phyloP scores from a whole-genome alignment of 2,797 vertebrate species.

The Thunnus albacares region DNA sequence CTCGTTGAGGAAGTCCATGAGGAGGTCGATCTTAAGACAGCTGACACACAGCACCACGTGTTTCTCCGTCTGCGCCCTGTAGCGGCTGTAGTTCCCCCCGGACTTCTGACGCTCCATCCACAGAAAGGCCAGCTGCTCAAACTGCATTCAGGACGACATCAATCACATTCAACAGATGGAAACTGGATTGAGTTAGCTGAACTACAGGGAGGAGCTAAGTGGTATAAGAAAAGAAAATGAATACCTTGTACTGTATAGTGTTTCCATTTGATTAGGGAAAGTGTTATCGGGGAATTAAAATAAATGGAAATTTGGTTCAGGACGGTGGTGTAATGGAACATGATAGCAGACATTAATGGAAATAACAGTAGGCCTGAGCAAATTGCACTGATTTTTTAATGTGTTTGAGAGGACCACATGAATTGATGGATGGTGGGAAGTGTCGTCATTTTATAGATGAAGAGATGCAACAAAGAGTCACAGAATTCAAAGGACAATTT shows the following conservation, averaged over 20 bases:
- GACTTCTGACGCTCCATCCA: constrained; percentile 92
- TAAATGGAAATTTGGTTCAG: constrained; percentile 47
- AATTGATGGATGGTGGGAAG: background rate
- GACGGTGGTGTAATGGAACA: constrained; percentile 32
- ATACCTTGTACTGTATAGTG: constrained; percentile 40
- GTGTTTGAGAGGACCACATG: background rate
- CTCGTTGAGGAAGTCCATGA: constrained; percentile 92
- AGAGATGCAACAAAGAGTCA: background rate
- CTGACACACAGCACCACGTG: constrained; percentile 91
- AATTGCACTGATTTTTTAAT: constrained; percentile 1
- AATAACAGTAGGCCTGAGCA: constrained; percentile 6
- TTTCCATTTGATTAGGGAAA: constrained; percentile 68
- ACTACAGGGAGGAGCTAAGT: constrained; percentile 54
- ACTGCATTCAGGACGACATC: constrained; percentile 76
- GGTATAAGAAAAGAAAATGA: constrained; percentile 47
- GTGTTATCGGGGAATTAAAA: constrained; percentile 58
- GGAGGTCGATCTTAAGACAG: constrained; percentile 90
- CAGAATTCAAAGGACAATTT: background rate
- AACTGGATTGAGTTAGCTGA: constrained; percentile 68
- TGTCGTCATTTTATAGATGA: constrained; percentile 11
- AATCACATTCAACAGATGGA: constrained; percentile 73
- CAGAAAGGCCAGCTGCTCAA: constrained; percentile 91
- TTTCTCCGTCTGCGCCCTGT: constrained; percentile 90
- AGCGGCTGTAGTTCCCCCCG: constrained; percentile 91
- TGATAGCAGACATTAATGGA: constrained; percentile 36